Percentiles rank a stretch among this genome's conserved stretches.
phyloP scores from a whole-genome alignment of 1,140 invertebrate genomes.

The Fopius arisanus region DNA sequence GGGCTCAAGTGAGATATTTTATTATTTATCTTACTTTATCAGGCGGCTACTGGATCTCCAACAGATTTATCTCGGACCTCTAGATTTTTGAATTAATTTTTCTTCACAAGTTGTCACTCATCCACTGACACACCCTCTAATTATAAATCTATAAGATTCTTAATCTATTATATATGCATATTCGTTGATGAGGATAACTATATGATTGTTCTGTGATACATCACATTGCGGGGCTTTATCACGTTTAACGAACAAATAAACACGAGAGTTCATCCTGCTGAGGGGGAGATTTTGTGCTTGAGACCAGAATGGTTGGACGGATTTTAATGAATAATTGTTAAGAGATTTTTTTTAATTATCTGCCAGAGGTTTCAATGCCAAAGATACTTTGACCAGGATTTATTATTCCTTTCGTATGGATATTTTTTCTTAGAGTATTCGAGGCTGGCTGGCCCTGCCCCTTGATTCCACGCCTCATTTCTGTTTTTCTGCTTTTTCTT shows the following conservation, averaged over 20 bases:
- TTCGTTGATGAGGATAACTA: conserved; percentile 47
- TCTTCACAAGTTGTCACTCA: too few species aligned
- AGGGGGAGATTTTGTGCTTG: neutral
- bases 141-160: conserved; percentile 54
- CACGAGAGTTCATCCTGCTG: conserved; percentile 34
- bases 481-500: neutral
- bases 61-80: neutral
- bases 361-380: conserved; percentile 44
- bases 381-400: conserved; percentile 45
- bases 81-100: too few species aligned
- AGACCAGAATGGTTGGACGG: neutral
- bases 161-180: conserved; percentile 44
- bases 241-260: conserved; percentile 47
- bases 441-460: conserved; percentile 50
- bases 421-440: conserved; percentile 33
- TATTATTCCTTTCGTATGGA: conserved; percentile 39
- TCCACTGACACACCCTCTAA: conserved; percentile 51
- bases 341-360: conserved; percentile 7
- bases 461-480: conserved; percentile 11
- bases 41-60: too few species aligned
- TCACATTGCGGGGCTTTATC: conserved; percentile 65
- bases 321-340: conserved; percentile 11
- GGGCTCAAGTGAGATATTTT: too few species aligned
- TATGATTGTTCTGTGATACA: conserved; percentile 67
- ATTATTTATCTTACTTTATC: too few species aligned